Evolutionary conservation across 2,113 vertebrate genomes (phyloP).

Genomic region (Conger conger): DNA sequence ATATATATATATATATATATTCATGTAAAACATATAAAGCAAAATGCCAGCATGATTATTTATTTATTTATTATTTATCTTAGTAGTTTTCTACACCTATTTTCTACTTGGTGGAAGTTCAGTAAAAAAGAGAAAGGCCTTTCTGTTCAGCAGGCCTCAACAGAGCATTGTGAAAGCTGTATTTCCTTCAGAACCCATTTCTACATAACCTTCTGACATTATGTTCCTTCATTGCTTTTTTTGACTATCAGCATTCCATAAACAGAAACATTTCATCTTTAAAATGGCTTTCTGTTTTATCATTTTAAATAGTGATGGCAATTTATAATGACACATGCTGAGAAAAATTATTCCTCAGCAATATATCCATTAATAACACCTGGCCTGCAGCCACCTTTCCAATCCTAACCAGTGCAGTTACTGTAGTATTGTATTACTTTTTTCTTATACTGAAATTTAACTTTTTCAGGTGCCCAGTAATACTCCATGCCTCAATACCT

Average conservation of each 20-base stretch:
- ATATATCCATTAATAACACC: slow-evolving; percentile 16
- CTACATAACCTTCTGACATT: slow-evolving; percentile 42
- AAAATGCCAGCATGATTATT: neutral
- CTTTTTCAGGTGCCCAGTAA: neutral
- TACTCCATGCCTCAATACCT: neutral
- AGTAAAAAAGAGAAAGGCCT: neutral
- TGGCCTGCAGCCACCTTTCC: neutral
- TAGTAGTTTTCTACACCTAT: no score
- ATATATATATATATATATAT: neutral
- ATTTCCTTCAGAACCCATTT: slow-evolving; percentile 21
- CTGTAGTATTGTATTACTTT: neutral
- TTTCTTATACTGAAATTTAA: neutral
- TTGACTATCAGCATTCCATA: neutral
- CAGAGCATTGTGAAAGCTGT: neutral
- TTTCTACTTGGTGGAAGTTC: neutral
- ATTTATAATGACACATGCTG: slow-evolving; percentile 34
- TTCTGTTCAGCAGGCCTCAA: neutral
- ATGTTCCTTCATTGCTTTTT: slow-evolving; percentile 34
- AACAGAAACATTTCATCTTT: slow-evolving; percentile 41
- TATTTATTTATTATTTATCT: no score
- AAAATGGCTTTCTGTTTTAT: slow-evolving; percentile 41
- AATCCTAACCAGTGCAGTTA: neutral
- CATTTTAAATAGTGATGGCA: slow-evolving; percentile 40
- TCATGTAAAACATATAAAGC: neutral
- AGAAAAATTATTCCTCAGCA: slow-evolving; percentile 32